Percentiles rank a stretch among this genome's conserved stretches.
Evolutionary conservation across 2,888 invertebrate species (phyloP).

Genomic region (Phlogophora meticulosa): DNA sequence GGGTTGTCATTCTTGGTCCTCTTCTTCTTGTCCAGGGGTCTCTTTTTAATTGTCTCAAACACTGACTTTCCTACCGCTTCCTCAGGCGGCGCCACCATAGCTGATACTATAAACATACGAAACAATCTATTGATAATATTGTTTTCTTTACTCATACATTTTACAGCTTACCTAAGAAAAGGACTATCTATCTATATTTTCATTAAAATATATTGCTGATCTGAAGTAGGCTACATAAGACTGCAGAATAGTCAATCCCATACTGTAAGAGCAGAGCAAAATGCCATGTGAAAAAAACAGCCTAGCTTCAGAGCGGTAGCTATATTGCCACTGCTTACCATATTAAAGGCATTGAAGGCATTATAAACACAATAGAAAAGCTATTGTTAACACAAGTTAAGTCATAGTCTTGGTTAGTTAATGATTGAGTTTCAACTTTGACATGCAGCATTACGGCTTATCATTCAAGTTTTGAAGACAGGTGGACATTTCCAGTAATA

Average conservation of each 20-base stretch:
- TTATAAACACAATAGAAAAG: too few species aligned
- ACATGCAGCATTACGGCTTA: too few species aligned
- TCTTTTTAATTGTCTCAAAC: slow-evolving; percentile 95
- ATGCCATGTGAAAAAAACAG: too few species aligned
- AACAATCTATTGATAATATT: background rate
- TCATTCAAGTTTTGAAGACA: background rate
- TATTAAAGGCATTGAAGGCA: too few species aligned
- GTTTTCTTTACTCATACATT: background rate
- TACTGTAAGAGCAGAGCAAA: too few species aligned
- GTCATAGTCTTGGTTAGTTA: too few species aligned
- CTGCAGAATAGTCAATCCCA: too few species aligned
- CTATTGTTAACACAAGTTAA: too few species aligned
- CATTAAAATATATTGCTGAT: too few species aligned
- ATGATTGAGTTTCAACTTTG: background rate
- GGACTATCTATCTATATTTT: background rate
- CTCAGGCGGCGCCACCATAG: slow-evolving; percentile 93
- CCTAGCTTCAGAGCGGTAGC: too few species aligned
- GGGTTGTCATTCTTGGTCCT: slow-evolving; percentile 97
- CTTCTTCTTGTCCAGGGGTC: slow-evolving; percentile 95
- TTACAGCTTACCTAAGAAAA: too few species aligned
- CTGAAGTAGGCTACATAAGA: too few species aligned
- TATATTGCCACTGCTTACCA: background rate
- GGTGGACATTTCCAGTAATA: background rate
- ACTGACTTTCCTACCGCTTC: slow-evolving; percentile 96
- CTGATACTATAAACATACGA: slow-evolving; percentile 81